Conservation (phyloP, 2,888 invertebrate species). For the Drosophila maculinotata region DNA sequence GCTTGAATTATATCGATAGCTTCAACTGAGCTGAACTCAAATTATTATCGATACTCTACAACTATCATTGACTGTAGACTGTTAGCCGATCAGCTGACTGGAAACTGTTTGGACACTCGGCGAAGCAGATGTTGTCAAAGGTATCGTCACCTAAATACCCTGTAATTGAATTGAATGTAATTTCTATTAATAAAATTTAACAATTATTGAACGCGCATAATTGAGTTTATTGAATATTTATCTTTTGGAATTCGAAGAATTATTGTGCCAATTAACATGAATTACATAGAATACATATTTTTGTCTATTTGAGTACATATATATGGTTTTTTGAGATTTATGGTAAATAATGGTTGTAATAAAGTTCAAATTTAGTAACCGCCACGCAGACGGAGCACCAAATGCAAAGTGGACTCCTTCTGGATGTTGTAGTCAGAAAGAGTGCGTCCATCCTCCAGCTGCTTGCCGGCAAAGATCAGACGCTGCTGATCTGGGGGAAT, state of each 20-base stretch:
- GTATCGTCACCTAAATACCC: too few species aligned
- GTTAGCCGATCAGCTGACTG: too few species aligned
- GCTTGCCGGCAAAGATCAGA: conserved; percentile 38
- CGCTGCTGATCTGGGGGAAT: conserved; percentile 45
- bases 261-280: conserved; percentile 25
- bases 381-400: conserved; percentile 42
- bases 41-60: background rate
- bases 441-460: conserved; percentile 34
- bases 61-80: too few species aligned
- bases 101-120: too few species aligned
- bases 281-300: conserved; percentile 24
- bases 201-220: conserved; percentile 18
- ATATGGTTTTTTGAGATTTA: conserved; percentile 6
- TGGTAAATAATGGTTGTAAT: background rate
- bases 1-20: background rate
- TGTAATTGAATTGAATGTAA: too few species aligned
- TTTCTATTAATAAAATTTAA: background rate
- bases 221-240: conserved; percentile 34
- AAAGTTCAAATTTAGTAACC: conserved; percentile 27
- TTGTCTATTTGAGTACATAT: conserved; percentile 3
- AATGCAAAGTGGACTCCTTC: conserved; percentile 37
- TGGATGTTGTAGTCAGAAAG: conserved; percentile 37
- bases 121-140: too few species aligned
- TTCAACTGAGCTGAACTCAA: background rate
- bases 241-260: conserved; percentile 10